Base-by-base conservation (phyloP, 2,888 invertebrate genomes). In the Orchesella flavescens region DNA sequence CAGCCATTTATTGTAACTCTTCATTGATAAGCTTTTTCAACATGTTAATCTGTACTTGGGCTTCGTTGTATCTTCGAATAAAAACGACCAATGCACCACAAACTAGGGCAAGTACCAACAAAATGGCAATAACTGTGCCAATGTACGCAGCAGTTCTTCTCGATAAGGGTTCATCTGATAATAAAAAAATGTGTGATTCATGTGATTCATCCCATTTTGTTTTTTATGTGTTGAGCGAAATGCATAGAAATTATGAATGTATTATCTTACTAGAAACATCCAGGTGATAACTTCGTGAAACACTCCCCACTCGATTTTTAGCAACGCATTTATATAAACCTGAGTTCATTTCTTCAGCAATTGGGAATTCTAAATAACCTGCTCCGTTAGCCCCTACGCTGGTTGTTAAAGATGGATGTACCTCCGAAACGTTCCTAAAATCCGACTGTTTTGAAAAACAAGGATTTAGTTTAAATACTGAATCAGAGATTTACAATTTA, bases 331-430 rank as follows among this genome's bases (percentile, higher is more conserved):
- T 17, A 23, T 4, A 34, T 34, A 4, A 7, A 2, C 34, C 34
- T 7, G 34, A 34, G 7, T 34, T 34, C 23, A 66, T 76, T 17
- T 53, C 24, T 5, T 80, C 63, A 17, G 65, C 57, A 5, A n/a
- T 5, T 17, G 53, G 21, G 49, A 81, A 81, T 44, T 81, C 81
- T 46, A 81, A 46, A 34, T 74, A 19, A 7, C 74, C 74, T 23
- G 74, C 81, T 57, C 74, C 74, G 12, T 68, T 81, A 23, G 74
- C 24, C 15, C 74, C 81, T 1, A n/a, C 17, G 44, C 66, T 66
- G 1, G 44, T 66, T 66, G n/a, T 43, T 17, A 66, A 19, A 10
- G 34, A 43, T 1, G 66, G 66, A 19, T 43, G 43, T 43, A 66
- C 17, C 3, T 69, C 49, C 1, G 69, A 69, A 19, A 53, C 69